These are phyloP conservation scores for Adelphocoris suturalis DNA, from an alignment of 2,888 invertebrate species.

Conservation along the genomic window DNA sequence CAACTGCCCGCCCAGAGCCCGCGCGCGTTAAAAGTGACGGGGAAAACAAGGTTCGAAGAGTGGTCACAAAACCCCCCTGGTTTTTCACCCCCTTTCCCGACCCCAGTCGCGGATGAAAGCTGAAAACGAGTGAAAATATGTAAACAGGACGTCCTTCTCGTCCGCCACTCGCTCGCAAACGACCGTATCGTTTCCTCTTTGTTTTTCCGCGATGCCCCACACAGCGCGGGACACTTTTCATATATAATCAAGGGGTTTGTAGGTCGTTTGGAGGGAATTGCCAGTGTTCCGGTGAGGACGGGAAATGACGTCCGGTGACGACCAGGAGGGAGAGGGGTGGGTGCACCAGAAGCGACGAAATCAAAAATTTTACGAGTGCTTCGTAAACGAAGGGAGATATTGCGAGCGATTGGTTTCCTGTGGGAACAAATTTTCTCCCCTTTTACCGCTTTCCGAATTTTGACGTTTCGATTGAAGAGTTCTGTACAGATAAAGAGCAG, in stretches of 20 bases:
- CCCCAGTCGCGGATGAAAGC: neutral
- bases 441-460: neutral
- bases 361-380: constrained; percentile 38
- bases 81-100: neutral
- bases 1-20: neutral
- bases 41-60: constrained; percentile 54
- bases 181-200: constrained; percentile 32
- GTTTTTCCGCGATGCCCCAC: constrained; percentile 16
- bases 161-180: neutral
- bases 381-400: neutral
- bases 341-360: neutral
- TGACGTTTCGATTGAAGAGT: neutral
- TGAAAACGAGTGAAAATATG: constrained; percentile 43
- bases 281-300: neutral
- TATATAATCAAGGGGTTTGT: neutral
- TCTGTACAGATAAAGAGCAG: neutral
- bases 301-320: constrained; percentile 3
- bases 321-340: neutral
- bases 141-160: constrained; percentile 53
- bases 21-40: constrained; percentile 34
- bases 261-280: neutral
- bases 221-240: neutral
- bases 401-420: neutral
- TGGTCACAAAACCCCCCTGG: neutral
- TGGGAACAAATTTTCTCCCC: neutral